Percentiles rank a stretch among this genome's conserved stretches.
These are phyloP conservation scores for Ectemnius lituratus DNA, from an alignment of 2,888 invertebrate genomes.

Conservation along the genomic window DNA sequence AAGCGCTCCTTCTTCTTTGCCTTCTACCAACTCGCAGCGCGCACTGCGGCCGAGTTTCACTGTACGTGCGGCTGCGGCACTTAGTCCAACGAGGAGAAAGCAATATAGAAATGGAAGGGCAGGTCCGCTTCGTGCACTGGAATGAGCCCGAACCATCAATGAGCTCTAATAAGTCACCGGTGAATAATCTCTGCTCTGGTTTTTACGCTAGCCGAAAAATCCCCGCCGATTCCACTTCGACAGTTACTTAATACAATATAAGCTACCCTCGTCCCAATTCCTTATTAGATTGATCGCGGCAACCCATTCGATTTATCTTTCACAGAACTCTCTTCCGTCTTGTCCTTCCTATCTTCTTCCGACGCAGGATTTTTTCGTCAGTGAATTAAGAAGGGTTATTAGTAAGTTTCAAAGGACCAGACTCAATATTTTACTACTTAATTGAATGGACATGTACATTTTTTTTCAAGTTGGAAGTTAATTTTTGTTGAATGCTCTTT, in stretches of 20 bases:
- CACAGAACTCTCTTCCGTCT: no score
- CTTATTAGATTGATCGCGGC: no score
- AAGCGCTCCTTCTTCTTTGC: slow-evolving; percentile 54
- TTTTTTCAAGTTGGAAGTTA: no score
- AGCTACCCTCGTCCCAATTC: not conserved
- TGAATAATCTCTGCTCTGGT: slow-evolving; percentile 42
- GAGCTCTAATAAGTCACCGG: slow-evolving; percentile 52
- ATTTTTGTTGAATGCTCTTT: no score
- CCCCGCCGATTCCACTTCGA: not conserved
- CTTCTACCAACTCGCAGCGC: slow-evolving; percentile 44
- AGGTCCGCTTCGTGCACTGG: slow-evolving; percentile 40
- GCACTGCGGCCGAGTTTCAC: slow-evolving; percentile 28
- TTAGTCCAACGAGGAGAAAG: slow-evolving; percentile 31
- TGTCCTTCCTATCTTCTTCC: no score
- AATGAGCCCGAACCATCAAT: slow-evolving; percentile 51
- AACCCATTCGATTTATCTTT: no score
- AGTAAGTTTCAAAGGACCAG: no score
- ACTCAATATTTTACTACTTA: no score
- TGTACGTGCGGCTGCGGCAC: slow-evolving; percentile 16
- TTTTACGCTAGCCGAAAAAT: slow-evolving; percentile 21
- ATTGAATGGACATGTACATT: no score
- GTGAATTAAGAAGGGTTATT: no score
- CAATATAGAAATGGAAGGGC: slow-evolving; percentile 58
- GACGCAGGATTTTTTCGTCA: no score
- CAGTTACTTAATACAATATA: not conserved